Evolutionary conservation across 2,113 vertebrate species (phyloP).

Genomic region (Larimichthys crocea): DNA sequence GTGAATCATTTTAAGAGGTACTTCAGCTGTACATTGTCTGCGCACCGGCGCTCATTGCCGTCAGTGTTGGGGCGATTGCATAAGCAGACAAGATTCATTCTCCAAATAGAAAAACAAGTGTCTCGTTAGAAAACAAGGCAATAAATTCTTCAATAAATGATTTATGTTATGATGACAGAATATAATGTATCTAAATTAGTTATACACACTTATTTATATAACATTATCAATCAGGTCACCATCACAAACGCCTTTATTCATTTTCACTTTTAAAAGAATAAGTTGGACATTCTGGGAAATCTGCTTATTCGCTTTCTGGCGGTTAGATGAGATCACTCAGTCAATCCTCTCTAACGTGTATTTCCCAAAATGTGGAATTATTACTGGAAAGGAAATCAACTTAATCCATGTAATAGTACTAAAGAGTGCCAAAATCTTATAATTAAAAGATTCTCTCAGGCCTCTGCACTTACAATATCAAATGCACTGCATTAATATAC

Average conservation of each 20-base stretch:
- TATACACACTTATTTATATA: background rate
- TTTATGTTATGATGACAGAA: background rate
- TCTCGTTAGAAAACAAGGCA: background rate
- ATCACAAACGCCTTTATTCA: background rate
- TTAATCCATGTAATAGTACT: background rate
- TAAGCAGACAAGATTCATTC: conserved; percentile 35
- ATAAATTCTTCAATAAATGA: background rate
- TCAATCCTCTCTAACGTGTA: no score
- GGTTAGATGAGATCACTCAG: background rate
- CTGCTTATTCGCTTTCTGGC: background rate
- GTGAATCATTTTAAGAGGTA: conserved; percentile 73
- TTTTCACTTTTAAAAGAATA: background rate
- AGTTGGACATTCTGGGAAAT: background rate
- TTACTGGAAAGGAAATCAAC: background rate
- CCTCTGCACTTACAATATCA: conserved; percentile 18
- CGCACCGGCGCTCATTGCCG: conserved; percentile 26
- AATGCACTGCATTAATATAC: conserved; percentile 34
- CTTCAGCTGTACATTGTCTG: conserved; percentile 49
- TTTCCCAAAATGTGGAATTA: no score
- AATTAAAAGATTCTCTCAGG: background rate
- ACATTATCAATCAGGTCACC: background rate
- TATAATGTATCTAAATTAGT: background rate
- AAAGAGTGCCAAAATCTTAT: background rate
- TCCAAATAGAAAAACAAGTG: background rate
- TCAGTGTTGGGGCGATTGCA: conserved; percentile 17